Evolutionary conservation across 2,113 vertebrate genomes (phyloP), one percentile per base, ranked within the genome.

Genomic region (Leptosomus discolor): DNA sequence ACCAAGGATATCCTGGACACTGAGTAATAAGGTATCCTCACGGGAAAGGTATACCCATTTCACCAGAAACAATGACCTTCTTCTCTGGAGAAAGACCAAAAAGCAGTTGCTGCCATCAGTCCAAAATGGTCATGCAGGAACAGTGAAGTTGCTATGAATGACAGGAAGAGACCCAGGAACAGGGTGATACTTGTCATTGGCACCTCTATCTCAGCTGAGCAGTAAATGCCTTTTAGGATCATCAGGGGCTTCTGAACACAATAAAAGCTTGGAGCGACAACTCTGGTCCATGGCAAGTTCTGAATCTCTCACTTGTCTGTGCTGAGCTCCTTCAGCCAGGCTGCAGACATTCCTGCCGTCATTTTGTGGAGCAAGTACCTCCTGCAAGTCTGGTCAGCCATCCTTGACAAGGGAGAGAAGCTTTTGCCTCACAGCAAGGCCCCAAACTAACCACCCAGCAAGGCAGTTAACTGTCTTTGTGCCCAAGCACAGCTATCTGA

Each of bases 221-320:
- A 48, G 39, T 34, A 60, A 51, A 53, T 12, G 12, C 8, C 46
- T 8, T 11, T 41, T 77, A 60, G 56, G 54, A 37, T 46, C 17
- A 20, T n/a, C 7, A 39, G 34, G 30, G 9, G 4, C 8, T 53
- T 68, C 27, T 54, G 39, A n/a, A 12, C 19, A 24, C 39, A n/a
- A 12, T 16, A 61, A 39, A 68, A 68, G 12, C 24, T n/a, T 51
- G 34, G 15, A 69, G 10, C 0, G 3, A 53, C 39, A 41, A 29
- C 34, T 11, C 4, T 76, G 4, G n/a, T 68, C 23, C n/a, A 61
- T 54, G 63, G 19, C 29, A 46, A 0, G 0, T 34, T 60, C 12
- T 29, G 34, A 8, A 39, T 45, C 34, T 83, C 61, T 76, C 15
- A 39, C 18, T 53, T 51, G 34, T 19, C 15, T 39, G 15, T 68